Base-by-base conservation (phyloP, 2,797 vertebrate genomes). In the Enteromius anoplus region DNA sequence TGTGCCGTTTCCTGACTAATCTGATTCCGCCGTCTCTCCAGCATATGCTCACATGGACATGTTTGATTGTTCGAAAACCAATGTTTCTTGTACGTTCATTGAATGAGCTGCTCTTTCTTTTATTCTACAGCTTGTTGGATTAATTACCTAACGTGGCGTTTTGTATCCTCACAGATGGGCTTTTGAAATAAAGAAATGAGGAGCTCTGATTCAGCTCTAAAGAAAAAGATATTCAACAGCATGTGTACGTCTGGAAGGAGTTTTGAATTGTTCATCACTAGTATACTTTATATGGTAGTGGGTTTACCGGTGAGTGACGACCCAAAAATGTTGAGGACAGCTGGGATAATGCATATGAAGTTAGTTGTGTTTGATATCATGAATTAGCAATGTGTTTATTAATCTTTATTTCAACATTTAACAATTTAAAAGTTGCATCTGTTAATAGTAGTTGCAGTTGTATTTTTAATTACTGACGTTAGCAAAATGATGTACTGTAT, bases 81-180 rank as follows among this genome's bases (percentile, higher is more conserved):
- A 23, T 5, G 4, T 6, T 23, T 75, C 34, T 8, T 75, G 73
- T 19, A 15, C 14, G 34, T 60, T 60, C 21, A 2, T 60, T 26
- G 53, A 60, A 21, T 42, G 53, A 75, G 53, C 53, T 17, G 53
- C 51, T 3, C 34, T 23, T n/a, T 37, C 53, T 42, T 40, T 42
- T 26, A 9, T 75, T 26, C 4, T 75, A 23, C 32, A 60, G 73
- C 73, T 60, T 76, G 53, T 60, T 4, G 4, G 73, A 76, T 76
- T 76, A 60, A 76, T 76, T 6, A 76, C 60, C 53, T 42, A n/a
- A 60, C 2, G 8, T 26, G 8, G 53, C 1, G 37, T 42, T 75
- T 76, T 76, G 73, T 60, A 26, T 14, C 2, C 10, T 60, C 53
- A 17, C 53, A 76, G 53, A 60, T 76, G 73, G 73, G 73, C 53